Percentiles rank a stretch among this genome's conserved stretches.
Evolutionary conservation across 2,113 vertebrate genomes (phyloP).

Genomic region (Callorhinus ursinus): DNA sequence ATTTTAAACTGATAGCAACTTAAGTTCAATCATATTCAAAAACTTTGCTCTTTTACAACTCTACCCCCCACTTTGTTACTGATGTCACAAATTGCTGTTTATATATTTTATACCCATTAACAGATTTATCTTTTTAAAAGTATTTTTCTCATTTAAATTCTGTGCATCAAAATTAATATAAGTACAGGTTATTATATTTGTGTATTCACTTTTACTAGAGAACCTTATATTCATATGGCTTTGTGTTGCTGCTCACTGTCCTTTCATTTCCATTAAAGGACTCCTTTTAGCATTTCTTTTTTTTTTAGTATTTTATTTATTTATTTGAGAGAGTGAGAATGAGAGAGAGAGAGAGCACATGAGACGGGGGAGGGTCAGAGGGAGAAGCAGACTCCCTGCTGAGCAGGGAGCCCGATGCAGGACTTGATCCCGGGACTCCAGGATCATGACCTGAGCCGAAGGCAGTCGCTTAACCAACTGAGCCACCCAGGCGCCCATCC

Average conservation of each 20-base stretch:
- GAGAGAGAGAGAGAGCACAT: too few relatives aligned
- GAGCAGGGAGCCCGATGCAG: too few relatives aligned
- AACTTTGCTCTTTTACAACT: not conserved
- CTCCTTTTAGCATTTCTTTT: not conserved
- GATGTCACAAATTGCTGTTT: not conserved
- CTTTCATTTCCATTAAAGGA: not conserved
- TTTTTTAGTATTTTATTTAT: too few relatives aligned
- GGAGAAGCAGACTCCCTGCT: too few relatives aligned
- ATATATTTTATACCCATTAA: not conserved
- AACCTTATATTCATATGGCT: not conserved
- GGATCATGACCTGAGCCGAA: too few relatives aligned
- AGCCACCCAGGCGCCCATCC: not conserved
- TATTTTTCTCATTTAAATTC: conserved; percentile 20
- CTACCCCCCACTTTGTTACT: not conserved
- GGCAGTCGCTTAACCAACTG: too few relatives aligned
- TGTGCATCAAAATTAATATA: not conserved
- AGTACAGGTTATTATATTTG: not conserved
- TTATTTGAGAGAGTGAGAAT: too few relatives aligned
- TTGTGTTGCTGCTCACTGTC: not conserved
- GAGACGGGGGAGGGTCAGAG: too few relatives aligned
- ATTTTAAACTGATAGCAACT: not conserved
- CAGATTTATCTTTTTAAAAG: not conserved
- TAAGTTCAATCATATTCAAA: not conserved
- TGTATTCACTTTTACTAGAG: not conserved
- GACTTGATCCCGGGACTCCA: too few relatives aligned